Percentiles rank a stretch among this genome's conserved stretches.
Evolutionary conservation across 2,888 invertebrate species (phyloP).

Genomic region (Glyphotaelius pellucidus): DNA sequence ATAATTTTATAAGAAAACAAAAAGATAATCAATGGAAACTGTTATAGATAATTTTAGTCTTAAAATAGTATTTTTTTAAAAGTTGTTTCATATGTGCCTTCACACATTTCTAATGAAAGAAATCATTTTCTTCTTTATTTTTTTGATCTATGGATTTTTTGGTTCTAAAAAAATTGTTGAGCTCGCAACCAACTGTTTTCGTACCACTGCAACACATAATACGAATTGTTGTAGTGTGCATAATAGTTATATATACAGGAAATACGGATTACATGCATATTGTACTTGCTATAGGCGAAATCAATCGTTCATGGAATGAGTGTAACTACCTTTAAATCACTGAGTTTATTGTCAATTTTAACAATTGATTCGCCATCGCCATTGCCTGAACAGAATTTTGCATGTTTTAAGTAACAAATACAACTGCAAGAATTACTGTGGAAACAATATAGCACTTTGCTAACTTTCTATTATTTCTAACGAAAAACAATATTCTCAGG

Average conservation of each 20-base stretch:
- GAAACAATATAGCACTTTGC: not conserved
- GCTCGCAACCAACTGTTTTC: not conserved
- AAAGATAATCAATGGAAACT: too few relatives aligned
- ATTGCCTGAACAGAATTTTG: not conserved
- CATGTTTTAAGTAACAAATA: not conserved
- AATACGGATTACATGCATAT: slow-evolving; percentile 1
- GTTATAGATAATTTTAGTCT: too few relatives aligned
- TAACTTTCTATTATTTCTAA: not conserved
- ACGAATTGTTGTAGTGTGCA: not conserved
- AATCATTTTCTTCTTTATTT: not conserved
- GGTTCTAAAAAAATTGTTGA: not conserved
- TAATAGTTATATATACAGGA: not conserved
- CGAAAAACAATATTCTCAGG: too few relatives aligned
- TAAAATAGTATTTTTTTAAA: too few relatives aligned
- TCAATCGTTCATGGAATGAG: not conserved
- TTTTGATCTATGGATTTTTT: not conserved
- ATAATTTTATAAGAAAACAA: too few relatives aligned
- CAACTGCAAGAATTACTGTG: not conserved
- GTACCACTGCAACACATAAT: not conserved
- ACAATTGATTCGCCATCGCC: not conserved
- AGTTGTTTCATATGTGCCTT: too few relatives aligned
- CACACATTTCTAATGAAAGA: too few relatives aligned
- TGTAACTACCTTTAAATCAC: not conserved
- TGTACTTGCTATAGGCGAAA: not conserved
- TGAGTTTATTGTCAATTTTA: not conserved